phyloP scores from a whole-genome alignment of 2,888 invertebrate genomes.

The Eueremaeus valkanovi region DNA sequence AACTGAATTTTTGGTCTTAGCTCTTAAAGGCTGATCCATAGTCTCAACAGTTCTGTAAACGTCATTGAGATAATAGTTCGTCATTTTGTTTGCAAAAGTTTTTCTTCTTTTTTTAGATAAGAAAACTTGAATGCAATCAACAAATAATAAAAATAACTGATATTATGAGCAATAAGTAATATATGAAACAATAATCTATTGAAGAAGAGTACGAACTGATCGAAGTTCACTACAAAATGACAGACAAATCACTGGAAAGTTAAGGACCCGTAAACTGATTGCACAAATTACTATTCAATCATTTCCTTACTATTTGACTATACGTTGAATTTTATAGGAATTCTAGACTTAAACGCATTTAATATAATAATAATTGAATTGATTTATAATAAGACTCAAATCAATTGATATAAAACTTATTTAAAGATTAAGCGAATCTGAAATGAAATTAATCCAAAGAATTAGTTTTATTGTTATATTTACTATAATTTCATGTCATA shows the following conservation, averaged over 20 bases:
- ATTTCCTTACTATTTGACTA: no score
- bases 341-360: no score
- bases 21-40: background rate
- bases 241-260: conserved; percentile 1
- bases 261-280: background rate
- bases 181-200: background rate
- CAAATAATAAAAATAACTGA: background rate
- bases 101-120: background rate
- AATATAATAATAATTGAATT: no score
- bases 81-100: background rate
- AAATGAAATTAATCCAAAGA: background rate
- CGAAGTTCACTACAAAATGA: background rate
- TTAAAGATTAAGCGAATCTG: no score
- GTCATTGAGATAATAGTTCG: background rate
- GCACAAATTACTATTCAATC: no score
- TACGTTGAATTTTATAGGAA: no score
- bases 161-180: background rate
- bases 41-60: background rate
- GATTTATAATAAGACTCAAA: no score
- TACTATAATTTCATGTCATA: background rate
- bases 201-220: background rate
- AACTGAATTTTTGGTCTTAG: background rate
- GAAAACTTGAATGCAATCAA: background rate
- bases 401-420: no score
- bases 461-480: background rate